These are phyloP conservation scores for Ageneiosus marmoratus DNA, from an alignment of 2,113 vertebrate species.

Conservation along the genomic window DNA sequence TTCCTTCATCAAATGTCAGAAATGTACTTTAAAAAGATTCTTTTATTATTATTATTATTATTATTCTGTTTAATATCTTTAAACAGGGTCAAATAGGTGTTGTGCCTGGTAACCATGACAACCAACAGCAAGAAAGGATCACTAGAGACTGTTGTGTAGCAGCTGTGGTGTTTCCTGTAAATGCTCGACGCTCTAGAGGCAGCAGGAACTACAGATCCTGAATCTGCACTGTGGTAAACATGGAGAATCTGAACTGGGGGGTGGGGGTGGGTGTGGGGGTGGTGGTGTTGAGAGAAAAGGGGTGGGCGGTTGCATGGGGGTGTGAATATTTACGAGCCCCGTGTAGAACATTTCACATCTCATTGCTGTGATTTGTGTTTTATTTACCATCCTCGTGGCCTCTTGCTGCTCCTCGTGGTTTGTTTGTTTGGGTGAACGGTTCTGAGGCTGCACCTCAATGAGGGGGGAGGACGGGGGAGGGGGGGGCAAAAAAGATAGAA, in stretches of 20 bases:
- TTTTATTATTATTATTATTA: no score
- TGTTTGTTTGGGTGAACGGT: constrained; percentile 62
- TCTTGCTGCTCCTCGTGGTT: constrained; percentile 42
- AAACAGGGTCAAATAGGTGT: background rate
- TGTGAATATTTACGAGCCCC: background rate
- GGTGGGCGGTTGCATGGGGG: background rate
- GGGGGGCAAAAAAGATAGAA: background rate
- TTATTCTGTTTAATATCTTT: no score
- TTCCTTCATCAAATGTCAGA: background rate
- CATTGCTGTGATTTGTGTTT: constrained; percentile 60
- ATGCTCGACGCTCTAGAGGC: background rate
- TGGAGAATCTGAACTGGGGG: background rate
- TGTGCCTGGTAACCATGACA: background rate
- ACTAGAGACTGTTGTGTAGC: background rate
- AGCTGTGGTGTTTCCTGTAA: background rate
- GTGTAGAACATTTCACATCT: constrained; percentile 18
- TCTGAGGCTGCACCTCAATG: constrained; percentile 57
- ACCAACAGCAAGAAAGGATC: background rate
- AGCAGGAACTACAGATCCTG: no score
- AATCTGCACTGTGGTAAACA: background rate
- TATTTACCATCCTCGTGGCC: constrained; percentile 63
- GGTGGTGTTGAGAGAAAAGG: background rate
- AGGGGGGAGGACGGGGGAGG: background rate
- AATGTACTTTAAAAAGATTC: background rate
- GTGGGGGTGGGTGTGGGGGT: no score